These are phyloP conservation scores for Naja naja DNA, from an alignment of 2,113 vertebrate species.

Conservation along the genomic window DNA sequence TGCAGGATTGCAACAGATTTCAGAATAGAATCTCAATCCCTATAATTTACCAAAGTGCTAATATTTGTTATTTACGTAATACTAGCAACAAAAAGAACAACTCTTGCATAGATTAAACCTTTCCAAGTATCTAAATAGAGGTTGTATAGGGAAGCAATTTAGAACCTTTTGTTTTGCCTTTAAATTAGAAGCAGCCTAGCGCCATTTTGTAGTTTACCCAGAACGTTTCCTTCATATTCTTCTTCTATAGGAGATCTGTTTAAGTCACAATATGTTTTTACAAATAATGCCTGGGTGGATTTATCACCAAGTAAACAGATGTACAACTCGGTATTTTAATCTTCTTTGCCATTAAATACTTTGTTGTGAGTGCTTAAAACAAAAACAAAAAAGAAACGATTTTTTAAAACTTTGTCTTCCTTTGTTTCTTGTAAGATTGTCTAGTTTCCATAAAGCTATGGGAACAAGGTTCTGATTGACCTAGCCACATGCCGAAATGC, in stretches of 20 bases:
- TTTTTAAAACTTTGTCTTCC: not conserved
- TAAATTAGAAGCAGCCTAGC: not conserved
- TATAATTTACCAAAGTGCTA: not conserved
- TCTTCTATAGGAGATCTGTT: not conserved
- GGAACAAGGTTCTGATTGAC: not conserved
- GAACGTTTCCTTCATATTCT: not conserved
- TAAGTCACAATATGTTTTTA: not conserved
- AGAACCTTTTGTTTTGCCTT: not conserved
- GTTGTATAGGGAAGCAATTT: not conserved
- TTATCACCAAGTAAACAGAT: not conserved
- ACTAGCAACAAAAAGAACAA: not conserved
- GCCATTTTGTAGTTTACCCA: not conserved
- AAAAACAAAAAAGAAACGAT: not conserved
- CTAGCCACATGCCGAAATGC: not conserved
- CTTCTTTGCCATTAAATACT: not conserved
- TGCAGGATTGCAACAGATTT: not conserved
- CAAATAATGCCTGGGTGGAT: not conserved
- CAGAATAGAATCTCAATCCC: not conserved
- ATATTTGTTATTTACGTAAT: not conserved
- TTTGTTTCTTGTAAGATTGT: not conserved
- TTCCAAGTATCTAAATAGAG: not conserved
- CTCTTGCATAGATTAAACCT: not conserved
- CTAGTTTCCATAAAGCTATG: not conserved
- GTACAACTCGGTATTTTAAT: not conserved
- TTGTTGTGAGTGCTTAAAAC: not conserved